Evolutionary conservation across 2,797 vertebrate species (phyloP), one percentile per base, ranked within the genome.

Genomic region (Cygnus olor): DNA sequence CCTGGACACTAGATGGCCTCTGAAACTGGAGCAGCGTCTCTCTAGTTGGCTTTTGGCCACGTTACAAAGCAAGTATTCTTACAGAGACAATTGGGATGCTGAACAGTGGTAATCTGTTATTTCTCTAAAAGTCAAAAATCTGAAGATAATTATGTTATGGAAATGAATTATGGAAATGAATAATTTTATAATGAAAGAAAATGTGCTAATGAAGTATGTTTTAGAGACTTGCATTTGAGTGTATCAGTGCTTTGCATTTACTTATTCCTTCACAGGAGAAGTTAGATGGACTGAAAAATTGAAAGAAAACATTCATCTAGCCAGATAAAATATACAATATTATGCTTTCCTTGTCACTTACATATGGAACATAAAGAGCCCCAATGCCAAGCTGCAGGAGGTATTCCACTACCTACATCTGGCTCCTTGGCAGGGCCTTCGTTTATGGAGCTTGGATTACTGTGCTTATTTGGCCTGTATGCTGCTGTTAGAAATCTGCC

Each of bases 261-360:
- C 30, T 89, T 85, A 38, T 1, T 63, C 13, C 19, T 80, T 93
- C 28, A 14, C 57, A 44, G 42, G 9, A 44, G 18, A 87, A 81
- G n/a, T 51, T 49, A 58, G 11, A 36, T 54, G 84, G 22, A 74
- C 25, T 85, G 76, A 58, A 91, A 90, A 89, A 40, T 42, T 4
- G 2, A 56, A 93, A 45, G 79, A 81, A 85, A 84, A 42, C 77
- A 34, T 80, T 28, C 11, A 40, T 81, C 20, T 70, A 68, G 38
- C 51, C 40, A 71, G 32, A 58, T 71, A 71, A 87, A 91, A 80
- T 63, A 77, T 11, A 34, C 2, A 3, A 22, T 54, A 7, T 49
- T 96, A 60, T 53, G 10, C 61, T 91, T 89, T 94, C 51, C 64
- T 81, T 63, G 24, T 68, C 34, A 58, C 83, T 32, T 74, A 4